Evolutionary conservation across 2,113 vertebrate species (phyloP), one percentile per base, ranked within the genome.

Genomic region (Ciconia boyciana): DNA sequence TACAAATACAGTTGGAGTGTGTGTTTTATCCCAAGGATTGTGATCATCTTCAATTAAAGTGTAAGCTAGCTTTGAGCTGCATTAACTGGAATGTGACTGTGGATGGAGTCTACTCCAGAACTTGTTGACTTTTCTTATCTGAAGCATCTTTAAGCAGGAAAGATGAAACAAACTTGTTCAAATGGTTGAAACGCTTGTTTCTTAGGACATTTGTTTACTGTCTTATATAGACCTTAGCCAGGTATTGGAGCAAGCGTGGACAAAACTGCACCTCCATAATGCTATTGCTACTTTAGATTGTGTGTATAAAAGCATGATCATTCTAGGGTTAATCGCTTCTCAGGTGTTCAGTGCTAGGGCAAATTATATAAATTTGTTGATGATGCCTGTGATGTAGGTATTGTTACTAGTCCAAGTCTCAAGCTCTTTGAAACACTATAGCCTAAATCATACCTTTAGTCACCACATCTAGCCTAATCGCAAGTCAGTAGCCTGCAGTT

Each of bases 341-440:
- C 29, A 13, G 48, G 31, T 68, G 32, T 48, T 81, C 24, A 11
- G 64, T 52, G 70, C 22, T 36, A 17, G 43, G 39, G 13, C 7
- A 32, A 39, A 41, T 46, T 26, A 13, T 8, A 0, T 71, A n/a
- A 32, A 8, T 62, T 16, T 15, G 16, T 18, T 79, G 57, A 24
- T 83, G 20, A 16, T 22, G 24, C n/a, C 87, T 43, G 18, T 89
- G 62, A 61, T 5, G 3, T 29, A 11, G 21, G 2, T 74, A 0
- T 14, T 76, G 58, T 48, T 72, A 49, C 24, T 66, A 34, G 22
- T 46, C 34, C 11, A 17, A 31, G 16, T 48, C 13, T 78, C 18
- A 17, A 32, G 52, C 0, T 0, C 41, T 74, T 77, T 1, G 5
- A 28, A 84, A 55, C 17, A 2, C 13, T 5, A 0, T 9, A 29